Base-by-base conservation (phyloP, 2,113 vertebrate species). In the Callithrix jacchus region DNA sequence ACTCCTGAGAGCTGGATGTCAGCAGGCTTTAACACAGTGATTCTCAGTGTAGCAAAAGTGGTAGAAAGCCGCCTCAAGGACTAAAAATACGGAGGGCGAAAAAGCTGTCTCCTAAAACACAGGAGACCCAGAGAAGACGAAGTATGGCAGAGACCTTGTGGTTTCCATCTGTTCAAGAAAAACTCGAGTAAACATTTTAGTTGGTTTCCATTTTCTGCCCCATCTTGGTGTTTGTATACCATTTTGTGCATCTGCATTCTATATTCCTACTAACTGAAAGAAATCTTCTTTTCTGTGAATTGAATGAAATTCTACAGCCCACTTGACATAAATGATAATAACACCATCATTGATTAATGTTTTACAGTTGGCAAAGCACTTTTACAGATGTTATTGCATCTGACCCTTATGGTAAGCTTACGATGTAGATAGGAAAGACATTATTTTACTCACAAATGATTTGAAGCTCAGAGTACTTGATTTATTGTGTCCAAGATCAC, bases 111-210 rank as follows among this genome's bases (percentile, higher is more conserved):
- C 37, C 52, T 93, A 85, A 96, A 95, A 87, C 96, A 93, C 93
- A 93, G 54, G 92, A 92, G 91, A 87, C 89, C 35, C 27, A 54
- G 45, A 68, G 32, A 90, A 84, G 94, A 47, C 52, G 58, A 89
- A 79, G 56, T 49, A 89, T 89, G 73, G 56, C 93, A 87, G 93
- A 95, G 87, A 92, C 74, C 71, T 93, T 73, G 90, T 64, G 64
- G 74, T 91, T 96, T 80, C 94, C 94, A 93, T 97, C 97, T 97
- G 96, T 90, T 96, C 87, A 92, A 52, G 56, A 91, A 74, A 80
- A 84, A 77, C 76, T 93, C 92, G 76, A 40, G 76, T 88, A 80
- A 92, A 90, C 30, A 42, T 89, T 94, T 76, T 27, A 92, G 83
- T 81, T 93, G 80, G 14, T 85, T 96, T 93, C 66, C 42, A 7